Base-by-base conservation (phyloP, 2,797 vertebrate species). In the Hemibagrus guttatus region DNA sequence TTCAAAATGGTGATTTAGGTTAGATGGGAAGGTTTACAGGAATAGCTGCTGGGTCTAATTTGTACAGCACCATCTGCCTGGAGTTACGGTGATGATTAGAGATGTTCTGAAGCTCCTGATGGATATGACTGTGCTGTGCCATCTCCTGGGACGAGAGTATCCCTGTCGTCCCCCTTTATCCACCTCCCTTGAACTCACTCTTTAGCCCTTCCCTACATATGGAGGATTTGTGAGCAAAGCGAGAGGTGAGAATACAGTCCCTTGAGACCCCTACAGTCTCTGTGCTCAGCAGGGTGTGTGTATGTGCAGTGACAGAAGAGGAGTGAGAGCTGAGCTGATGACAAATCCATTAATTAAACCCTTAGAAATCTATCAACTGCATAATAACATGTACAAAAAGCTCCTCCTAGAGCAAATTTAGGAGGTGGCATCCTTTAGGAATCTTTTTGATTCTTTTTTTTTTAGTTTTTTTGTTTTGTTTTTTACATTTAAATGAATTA, bases 261-360 rank as follows among this genome's bases (percentile, higher is more conserved):
- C 86, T n/a, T 26, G 89, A 87, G 91, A 88, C 80, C 74, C 39
- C 39, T 68, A 71, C 87, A 88, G 88, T 87, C 89, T 91, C 90
- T 89, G 87, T 89, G 88, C 83, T 91, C 89, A 92, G 89, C 89
- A 88, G 87, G 89, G 85, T 46, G 88, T 68, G 90, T 87, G 76
- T 80, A 69, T 81, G 79, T 17, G 23, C 23, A 46, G 72, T 59
- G 86, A 72, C 59, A 72, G 63, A 81, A 66, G 75, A 63, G 68
- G 78, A 84, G 84, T 66, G 74, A 85, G 85, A 75, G 39, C 58
- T 64, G 63, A 91, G 88, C 85, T 90, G 90, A 90, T 93, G 91
- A 92, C 89, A 93, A 92, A 93, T 91, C 91, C 90, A 90, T 91
- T 91, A 91, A 93, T 92, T 92, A 93, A 92, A 91, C 85, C 89